Conservation (phyloP, 2,888 invertebrate genomes). For the Euclidia mi region DNA sequence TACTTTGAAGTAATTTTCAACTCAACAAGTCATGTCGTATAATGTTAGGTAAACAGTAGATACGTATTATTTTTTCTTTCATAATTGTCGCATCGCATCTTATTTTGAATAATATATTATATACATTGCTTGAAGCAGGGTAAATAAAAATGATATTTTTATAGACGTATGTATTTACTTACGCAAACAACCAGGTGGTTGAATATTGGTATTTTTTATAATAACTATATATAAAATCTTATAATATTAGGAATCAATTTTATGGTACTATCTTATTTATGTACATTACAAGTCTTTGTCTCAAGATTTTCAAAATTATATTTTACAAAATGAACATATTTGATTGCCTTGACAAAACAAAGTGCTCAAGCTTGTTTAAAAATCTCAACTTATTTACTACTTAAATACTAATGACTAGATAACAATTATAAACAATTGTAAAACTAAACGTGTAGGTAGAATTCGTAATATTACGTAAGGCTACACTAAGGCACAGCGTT, state of each 20-base stretch:
- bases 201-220: slow-evolving; percentile 66
- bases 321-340: slow-evolving; percentile 39
- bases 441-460: slow-evolving; percentile 72
- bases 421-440: slow-evolving; percentile 77
- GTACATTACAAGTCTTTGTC: slow-evolving; percentile 85
- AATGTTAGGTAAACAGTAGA: too few species aligned
- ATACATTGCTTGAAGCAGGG: too few species aligned
- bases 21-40: too few species aligned
- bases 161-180: slow-evolving; percentile 65
- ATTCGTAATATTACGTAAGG: slow-evolving; percentile 71
- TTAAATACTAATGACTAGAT: slow-evolving; percentile 86
- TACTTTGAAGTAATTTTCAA: too few species aligned
- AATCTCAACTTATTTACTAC: slow-evolving; percentile 59
- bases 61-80: too few species aligned
- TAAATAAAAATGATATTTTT: slow-evolving; percentile 32
- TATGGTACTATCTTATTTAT: slow-evolving; percentile 82
- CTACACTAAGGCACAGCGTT: slow-evolving; percentile 86
- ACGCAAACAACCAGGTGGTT: slow-evolving; percentile 68
- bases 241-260: slow-evolving; percentile 88
- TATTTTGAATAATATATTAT: too few species aligned
- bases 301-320: slow-evolving; percentile 62
- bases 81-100: too few species aligned
- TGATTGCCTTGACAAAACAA: slow-evolving; percentile 13
- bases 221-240: slow-evolving; percentile 72
- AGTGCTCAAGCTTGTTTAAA: slow-evolving; percentile 24